Base-by-base conservation (phyloP, 2,888 invertebrate genomes). In the Oscheius sp. region DNA sequence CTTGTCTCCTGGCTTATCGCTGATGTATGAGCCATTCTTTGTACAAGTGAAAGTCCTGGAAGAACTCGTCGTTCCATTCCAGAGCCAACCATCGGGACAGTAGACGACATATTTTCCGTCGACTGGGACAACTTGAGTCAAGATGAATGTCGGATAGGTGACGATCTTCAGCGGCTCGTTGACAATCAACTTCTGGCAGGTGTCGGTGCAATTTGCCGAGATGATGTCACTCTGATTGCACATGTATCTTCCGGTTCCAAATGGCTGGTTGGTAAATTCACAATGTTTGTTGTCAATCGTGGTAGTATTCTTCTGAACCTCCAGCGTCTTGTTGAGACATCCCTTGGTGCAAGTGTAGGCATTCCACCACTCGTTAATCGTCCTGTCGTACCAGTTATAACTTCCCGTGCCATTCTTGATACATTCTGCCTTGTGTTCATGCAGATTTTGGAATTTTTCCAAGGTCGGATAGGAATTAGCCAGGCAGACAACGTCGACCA, bases 71-170 rank as follows among this genome's bases (percentile, higher is more conserved):
- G 66, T 66, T 27, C 35, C 66, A 0, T 66, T 66, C 23, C 45
- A 66, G n/a, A 66, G 27, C n/a, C 16, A 21, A 7, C 66, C 66
- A n/a, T 52, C 25, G 3, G 66, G 66, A 52, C 66, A 66, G 18
- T 66, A 45, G 53, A 66, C n/a, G 12, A 25, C 29, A 29, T 52
- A 66, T 16, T 29, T 46, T 1, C 52, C 49, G 16, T 27, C 52
- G n/a, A 66, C n/a, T 2, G n/a, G 23, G 1, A 66, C 53, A 9
- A 66, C 12, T 6, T 0, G 18, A 35, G 35, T 35, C 9, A 35
- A 9, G 35, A 35, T 35, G 35, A 6, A 35, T 35, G n/a, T n/a
- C n/a, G n/a, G n/a, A n/a, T n/a, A n/a, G n/a, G n/a, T n/a, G n/a
- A n/a, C n/a, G n/a, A n/a, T n/a, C n/a, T n/a, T n/a, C n/a, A n/a